Conservation (phyloP, 2,888 invertebrate species). For the Thereva unica region DNA sequence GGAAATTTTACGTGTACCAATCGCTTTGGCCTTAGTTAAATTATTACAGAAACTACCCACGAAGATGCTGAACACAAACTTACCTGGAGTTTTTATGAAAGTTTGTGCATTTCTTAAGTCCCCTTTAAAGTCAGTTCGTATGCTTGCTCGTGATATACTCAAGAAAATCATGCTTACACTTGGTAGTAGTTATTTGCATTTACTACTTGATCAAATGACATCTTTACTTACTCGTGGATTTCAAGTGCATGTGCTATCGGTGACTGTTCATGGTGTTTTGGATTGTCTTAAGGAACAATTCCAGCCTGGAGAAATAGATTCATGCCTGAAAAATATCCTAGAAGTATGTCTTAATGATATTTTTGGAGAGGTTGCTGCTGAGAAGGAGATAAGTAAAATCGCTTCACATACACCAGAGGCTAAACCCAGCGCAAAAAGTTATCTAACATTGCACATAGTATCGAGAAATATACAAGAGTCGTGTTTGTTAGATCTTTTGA, state of each 20-base stretch:
- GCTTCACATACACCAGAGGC: constrained; percentile 81
- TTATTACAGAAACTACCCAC: constrained; percentile 84
- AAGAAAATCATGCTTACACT: constrained; percentile 85
- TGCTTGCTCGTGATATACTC: constrained; percentile 86
- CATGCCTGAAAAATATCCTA: constrained; percentile 74
- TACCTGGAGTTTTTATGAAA: constrained; percentile 86
- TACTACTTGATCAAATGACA: constrained; percentile 79
- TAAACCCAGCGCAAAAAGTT: constrained; percentile 81
- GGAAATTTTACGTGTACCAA: constrained; percentile 86
- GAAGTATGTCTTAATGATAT: constrained; percentile 86
- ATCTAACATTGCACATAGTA: constrained; percentile 79
- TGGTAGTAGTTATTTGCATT: constrained; percentile 78
- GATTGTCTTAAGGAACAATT: constrained; percentile 72
- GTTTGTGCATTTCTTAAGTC: constrained; percentile 90
- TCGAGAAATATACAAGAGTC: constrained; percentile 78
- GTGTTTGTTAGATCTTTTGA: constrained; percentile 73
- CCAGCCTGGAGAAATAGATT: constrained; percentile 77
- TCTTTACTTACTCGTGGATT: constrained; percentile 83
- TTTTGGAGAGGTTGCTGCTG: constrained; percentile 85
- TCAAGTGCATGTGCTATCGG: constrained; percentile 91
- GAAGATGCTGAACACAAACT: constrained; percentile 71
- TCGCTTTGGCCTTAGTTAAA: constrained; percentile 91
- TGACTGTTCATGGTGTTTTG: constrained; percentile 83
- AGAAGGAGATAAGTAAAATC: constrained; percentile 88
- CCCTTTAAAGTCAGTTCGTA: constrained; percentile 82